Percentiles rank a stretch among this genome's conserved stretches.
These are phyloP conservation scores for Gallinago undulata DNA, from an alignment of 2,113 vertebrate species.

Conservation along the genomic window DNA sequence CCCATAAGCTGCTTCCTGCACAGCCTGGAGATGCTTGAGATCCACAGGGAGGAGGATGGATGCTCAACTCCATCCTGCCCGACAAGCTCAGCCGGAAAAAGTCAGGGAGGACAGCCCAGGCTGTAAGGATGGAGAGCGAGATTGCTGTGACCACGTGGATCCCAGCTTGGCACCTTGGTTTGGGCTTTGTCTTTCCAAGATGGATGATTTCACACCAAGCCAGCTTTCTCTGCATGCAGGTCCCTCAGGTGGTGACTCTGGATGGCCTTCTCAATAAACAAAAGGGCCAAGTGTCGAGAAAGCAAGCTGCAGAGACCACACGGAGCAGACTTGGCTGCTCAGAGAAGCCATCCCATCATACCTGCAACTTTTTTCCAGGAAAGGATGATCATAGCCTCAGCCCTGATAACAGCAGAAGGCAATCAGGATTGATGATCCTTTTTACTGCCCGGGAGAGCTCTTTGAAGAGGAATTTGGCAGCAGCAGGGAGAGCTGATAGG, in stretches of 20 bases:
- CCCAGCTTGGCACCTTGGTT: background rate
- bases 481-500: background rate
- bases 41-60: background rate
- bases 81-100: background rate
- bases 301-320: background rate
- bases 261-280: background rate
- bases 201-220: background rate
- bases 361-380: background rate
- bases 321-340: background rate
- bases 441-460: slow-evolving; percentile 14
- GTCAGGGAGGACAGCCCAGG: background rate
- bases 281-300: background rate
- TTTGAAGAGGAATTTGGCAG: slow-evolving; percentile 43
- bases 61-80: background rate
- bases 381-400: background rate
- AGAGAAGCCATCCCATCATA: background rate
- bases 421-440: slow-evolving; percentile 39
- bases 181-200: background rate
- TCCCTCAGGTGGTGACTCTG: background rate
- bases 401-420: slow-evolving; percentile 6
- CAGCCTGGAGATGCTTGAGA: background rate
- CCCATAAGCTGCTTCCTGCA: background rate
- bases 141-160: background rate
- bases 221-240: background rate
- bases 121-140: background rate